Evolutionary conservation across 1,140 invertebrate species (phyloP).

Genomic region (Panonychus citri): DNA sequence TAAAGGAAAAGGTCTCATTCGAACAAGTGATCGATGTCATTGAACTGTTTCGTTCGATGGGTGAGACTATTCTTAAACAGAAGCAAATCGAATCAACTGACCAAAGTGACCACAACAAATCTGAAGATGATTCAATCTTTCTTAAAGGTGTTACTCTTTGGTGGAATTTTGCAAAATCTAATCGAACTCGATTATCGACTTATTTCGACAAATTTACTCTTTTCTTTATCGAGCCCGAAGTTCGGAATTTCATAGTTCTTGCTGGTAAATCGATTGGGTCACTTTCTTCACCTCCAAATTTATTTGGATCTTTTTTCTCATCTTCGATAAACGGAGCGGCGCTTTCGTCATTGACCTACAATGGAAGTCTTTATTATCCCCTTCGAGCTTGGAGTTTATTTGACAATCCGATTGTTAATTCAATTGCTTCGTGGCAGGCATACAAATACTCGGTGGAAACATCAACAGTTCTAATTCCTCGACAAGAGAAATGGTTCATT

Average conservation of each 20-base stretch:
- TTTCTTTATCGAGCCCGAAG: background rate
- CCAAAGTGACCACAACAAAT: no score
- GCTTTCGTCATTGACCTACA: background rate
- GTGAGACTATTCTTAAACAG: background rate
- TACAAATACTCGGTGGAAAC: background rate
- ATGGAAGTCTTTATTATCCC: background rate
- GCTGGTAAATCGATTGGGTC: background rate
- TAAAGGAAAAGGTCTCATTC: background rate
- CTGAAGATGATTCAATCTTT: background rate
- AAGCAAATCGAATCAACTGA: no score
- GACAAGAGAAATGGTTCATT: background rate
- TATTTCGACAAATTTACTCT: background rate
- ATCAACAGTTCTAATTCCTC: background rate
- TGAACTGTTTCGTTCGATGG: background rate
- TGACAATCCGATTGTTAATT: background rate
- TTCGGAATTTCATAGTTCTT: background rate
- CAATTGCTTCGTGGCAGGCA: background rate
- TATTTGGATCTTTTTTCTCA: background rate
- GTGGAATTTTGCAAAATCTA: background rate
- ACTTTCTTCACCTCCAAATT: background rate
- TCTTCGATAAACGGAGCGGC: background rate
- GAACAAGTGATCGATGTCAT: background rate
- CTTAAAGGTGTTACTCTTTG: background rate
- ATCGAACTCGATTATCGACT: background rate
- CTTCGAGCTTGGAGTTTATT: background rate